These are phyloP conservation scores for Gopherus flavomarginatus DNA, from an alignment of 2,113 vertebrate species.

Conservation along the genomic window DNA sequence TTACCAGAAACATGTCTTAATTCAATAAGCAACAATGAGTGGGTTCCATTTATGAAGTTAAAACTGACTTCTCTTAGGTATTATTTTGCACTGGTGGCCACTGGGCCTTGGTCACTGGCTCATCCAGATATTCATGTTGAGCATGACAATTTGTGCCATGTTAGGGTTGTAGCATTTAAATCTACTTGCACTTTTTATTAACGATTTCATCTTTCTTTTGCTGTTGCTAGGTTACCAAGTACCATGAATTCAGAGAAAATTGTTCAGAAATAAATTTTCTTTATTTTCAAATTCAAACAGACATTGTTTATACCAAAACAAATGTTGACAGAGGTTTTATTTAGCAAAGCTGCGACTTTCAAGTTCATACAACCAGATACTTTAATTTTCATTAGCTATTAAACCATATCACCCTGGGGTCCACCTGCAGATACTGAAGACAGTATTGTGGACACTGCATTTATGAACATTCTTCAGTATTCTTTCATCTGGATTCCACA, in stretches of 20 bases:
- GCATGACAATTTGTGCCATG: neutral
- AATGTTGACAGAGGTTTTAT: neutral
- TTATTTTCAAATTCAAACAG: slow-evolving; percentile 61
- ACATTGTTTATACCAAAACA: slow-evolving; percentile 32
- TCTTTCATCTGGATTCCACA: neutral
- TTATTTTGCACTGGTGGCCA: neutral
- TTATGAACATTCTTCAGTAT: neutral
- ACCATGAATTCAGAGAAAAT: slow-evolving; percentile 11
- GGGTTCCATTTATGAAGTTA: slow-evolving; percentile 6
- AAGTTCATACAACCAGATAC: neutral
- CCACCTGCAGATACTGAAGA: neutral
- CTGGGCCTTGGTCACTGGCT: neutral
- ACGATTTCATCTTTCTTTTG: neutral
- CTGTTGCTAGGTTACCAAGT: neutral
- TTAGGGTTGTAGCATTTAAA: fast-evolving
- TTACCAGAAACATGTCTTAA: neutral
- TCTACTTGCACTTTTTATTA: neutral
- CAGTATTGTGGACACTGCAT: slow-evolving; percentile 19
- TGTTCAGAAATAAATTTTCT: slow-evolving; percentile 39
- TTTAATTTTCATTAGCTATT: slow-evolving; percentile 16
- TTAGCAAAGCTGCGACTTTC: slow-evolving; percentile 5
- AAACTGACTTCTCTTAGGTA: neutral
- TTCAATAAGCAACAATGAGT: neutral
- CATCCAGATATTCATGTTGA: neutral
- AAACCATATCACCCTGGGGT: neutral